A percentile compares a stretch with the other conserved stretches of the same genome.
Evolutionary conservation across 2,888 invertebrate species (phyloP).

Genomic region (Hesperia comma): DNA sequence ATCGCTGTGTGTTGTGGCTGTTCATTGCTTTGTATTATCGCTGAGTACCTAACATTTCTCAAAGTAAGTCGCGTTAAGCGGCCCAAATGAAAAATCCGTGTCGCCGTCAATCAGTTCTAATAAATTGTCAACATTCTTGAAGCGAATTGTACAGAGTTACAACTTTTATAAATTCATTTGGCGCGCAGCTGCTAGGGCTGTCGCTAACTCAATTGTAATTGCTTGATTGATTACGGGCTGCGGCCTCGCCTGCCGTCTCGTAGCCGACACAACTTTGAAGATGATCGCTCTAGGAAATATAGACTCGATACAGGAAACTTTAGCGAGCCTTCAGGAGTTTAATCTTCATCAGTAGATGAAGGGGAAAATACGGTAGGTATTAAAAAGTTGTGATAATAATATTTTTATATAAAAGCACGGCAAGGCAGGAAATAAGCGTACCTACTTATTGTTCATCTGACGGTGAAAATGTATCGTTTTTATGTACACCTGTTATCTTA

Average conservation of each 20-base stretch:
- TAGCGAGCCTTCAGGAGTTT: too few relatives aligned
- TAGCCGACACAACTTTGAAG: background rate
- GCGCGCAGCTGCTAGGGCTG: slow-evolving; percentile 24
- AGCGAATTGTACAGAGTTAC: slow-evolving; percentile 38
- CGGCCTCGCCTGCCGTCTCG: background rate
- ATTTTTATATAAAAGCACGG: too few relatives aligned
- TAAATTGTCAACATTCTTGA: slow-evolving; percentile 30
- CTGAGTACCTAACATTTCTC: background rate
- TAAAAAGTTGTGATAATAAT: too few relatives aligned
- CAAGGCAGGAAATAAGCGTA: too few relatives aligned
- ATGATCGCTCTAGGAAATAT: background rate
- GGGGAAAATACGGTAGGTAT: too few relatives aligned
- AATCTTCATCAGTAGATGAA: too few relatives aligned
- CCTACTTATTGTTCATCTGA: too few relatives aligned
- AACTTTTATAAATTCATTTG: slow-evolving; percentile 40
- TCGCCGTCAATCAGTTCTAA: slow-evolving; percentile 34
- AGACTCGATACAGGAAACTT: background rate
- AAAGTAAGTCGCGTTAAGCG: slow-evolving; percentile 27
- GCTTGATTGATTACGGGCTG: background rate
- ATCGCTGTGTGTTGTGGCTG: too few relatives aligned
- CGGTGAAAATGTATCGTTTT: too few relatives aligned
- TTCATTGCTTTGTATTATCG: too few relatives aligned
- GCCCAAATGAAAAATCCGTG: slow-evolving; percentile 31
- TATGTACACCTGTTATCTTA: too few relatives aligned
- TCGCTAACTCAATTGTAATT: slow-evolving; percentile 9